A percentile compares a stretch with the other conserved stretches of the same genome.
These are phyloP conservation scores for Pegea sp. DNA, from an alignment of 23 tunicate genomes.

Conservation along the genomic window DNA sequence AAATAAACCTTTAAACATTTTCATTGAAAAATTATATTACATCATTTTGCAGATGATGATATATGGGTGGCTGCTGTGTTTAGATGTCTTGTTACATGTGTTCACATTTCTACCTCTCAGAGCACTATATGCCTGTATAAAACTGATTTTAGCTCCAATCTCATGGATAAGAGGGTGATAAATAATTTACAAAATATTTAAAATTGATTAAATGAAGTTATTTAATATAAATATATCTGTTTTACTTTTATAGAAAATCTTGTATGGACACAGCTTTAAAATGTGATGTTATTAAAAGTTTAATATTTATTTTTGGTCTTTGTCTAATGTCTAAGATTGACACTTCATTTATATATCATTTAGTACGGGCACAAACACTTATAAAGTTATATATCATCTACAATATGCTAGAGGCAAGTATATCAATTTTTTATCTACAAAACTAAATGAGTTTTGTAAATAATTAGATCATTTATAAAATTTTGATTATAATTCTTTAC, in stretches of 20 bases:
- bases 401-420: constrained; percentile 98
- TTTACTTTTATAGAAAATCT: constrained; percentile 15
- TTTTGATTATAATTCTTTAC: background rate
- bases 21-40: background rate
- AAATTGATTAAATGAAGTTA: background rate
- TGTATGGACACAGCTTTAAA: constrained; percentile 55
- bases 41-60: constrained; percentile 84
- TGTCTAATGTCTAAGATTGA: constrained; percentile 73
- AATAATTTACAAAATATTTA: too few relatives aligned
- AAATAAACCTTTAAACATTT: background rate
- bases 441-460: background rate
- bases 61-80: constrained; percentile 72
- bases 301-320: constrained; percentile 28
- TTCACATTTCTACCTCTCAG: constrained; percentile 82
- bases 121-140: constrained; percentile 25
- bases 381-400: constrained; percentile 93
- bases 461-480: background rate
- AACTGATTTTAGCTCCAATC: constrained; percentile 19
- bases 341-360: constrained; percentile 80
- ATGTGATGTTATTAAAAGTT: constrained; percentile 70
- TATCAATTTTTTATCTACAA: too few relatives aligned
- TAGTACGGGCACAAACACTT: constrained; percentile 82
- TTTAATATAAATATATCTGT: background rate
- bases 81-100: constrained; percentile 73
- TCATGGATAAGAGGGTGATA: constrained; percentile 30